Base-by-base conservation (phyloP, 2,113 vertebrate species). In the Oenanthe melanoleuca region DNA sequence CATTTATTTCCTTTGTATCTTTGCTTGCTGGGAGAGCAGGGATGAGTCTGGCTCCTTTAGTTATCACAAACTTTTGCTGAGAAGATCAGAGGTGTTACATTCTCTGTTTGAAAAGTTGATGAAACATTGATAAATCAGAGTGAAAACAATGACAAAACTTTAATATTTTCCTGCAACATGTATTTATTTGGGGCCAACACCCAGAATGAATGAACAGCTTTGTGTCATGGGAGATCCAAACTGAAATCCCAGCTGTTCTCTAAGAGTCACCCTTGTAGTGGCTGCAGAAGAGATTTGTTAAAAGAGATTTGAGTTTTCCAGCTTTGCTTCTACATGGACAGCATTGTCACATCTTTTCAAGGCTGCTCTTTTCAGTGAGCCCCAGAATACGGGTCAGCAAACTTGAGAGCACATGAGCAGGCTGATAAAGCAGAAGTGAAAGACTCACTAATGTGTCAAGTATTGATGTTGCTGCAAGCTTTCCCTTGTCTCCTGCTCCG, bases 401-500 rank as follows among this genome's bases (percentile, higher is more conserved):
- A 80, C 72, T 61, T 44, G 61, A 93, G 81, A 88, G 75, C 56
- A 26, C 40, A 26, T 14, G 74, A 95, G 55, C 57, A 82, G 50
- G 64, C 45, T 91, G 92, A 93, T 80, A 45, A 73, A 95, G 71
- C 59, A 82, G 22, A 95, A 95, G 65, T 82, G 65, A 88, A 96
- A 92, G 89, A 28, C 50, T 73, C 28, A 18, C 69, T 86, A 69
- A 84, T 14, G 17, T 88, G 73, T 84, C 53, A 19, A 80, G 53
- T 66, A 14, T 38, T 81, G 84, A 77, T 80, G 63, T 60, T 91
- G 50, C 75, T 88, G 86, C 31, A 64, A 95, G 87, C n/a, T 80
- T 53, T 80, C 57, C 64, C 67, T 74, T 74, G 63, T 56, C 86
- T 80, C 61, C 65, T 44, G 49, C 70, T 70, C 15, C 1, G 21